Evolutionary conservation across 35 echinoderm and acorn worm genomes (phyloP).

Genomic region (Lytechinus pictus): DNA sequence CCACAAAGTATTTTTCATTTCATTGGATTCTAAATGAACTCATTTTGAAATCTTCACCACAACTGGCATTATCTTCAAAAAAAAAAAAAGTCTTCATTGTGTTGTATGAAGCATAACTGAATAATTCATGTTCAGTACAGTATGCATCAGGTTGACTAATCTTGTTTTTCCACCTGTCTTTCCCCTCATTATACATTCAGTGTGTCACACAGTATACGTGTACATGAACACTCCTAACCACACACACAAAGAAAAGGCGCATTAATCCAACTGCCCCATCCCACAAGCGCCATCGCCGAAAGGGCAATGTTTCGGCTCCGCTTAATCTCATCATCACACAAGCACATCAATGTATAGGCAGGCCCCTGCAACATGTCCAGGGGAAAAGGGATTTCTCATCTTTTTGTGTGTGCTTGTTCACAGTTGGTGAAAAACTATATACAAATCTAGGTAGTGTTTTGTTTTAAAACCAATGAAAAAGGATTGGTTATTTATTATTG

Average conservation of each 20-base stretch:
- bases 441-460: background rate
- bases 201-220: background rate
- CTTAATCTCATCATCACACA: background rate
- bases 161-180: background rate
- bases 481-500: too few relatives aligned
- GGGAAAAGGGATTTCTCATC: background rate
- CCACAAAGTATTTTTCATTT: too few relatives aligned
- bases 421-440: background rate
- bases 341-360: background rate
- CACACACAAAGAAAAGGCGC: background rate
- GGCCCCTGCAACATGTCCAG: background rate
- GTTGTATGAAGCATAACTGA: background rate
- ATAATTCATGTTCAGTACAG: background rate
- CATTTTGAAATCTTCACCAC: too few relatives aligned
- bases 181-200: background rate
- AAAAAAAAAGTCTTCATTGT: too few relatives aligned
- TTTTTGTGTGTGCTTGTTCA: background rate
- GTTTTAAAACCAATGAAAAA: background rate
- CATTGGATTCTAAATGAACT: too few relatives aligned
- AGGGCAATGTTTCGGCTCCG: slow-evolving; percentile 15
- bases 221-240: background rate
- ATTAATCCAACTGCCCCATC: slow-evolving; percentile 7
- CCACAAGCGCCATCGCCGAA: background rate
- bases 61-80: too few relatives aligned
- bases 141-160: background rate